Percentiles rank a stretch among this genome's conserved stretches.
These are phyloP conservation scores for Oophaga pumilio DNA, from an alignment of 2,113 vertebrate species.

Conservation along the genomic window DNA sequence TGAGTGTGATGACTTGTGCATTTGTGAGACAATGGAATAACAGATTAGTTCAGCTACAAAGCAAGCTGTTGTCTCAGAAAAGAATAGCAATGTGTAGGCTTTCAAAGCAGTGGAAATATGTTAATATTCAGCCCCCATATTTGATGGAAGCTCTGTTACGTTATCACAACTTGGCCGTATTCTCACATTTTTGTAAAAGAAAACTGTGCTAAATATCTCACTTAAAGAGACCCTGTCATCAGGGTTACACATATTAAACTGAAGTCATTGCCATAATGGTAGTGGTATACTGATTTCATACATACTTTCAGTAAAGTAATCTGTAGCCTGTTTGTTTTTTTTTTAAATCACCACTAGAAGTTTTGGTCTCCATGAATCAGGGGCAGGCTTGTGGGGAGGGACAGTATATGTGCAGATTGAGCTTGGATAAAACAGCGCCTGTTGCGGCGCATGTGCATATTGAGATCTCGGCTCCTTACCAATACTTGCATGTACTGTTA, in stretches of 20 bases:
- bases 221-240: background rate
- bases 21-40: slow-evolving; percentile 8
- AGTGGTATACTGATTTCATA: too few relatives aligned
- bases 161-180: background rate
- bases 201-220: background rate
- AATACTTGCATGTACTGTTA: too few relatives aligned
- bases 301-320: too few relatives aligned
- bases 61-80: background rate
- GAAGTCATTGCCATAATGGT: too few relatives aligned
- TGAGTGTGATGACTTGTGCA: background rate
- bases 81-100: slow-evolving; percentile 16
- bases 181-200: background rate
- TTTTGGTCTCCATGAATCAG: too few relatives aligned
- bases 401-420: too few relatives aligned
- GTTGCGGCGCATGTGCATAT: too few relatives aligned
- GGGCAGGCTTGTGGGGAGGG: too few relatives aligned
- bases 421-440: too few relatives aligned
- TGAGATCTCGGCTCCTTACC: too few relatives aligned
- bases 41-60: background rate
- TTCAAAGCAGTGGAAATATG: slow-evolving; percentile 28
- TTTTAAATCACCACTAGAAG: too few relatives aligned
- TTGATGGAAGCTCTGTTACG: background rate
- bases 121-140: background rate
- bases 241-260: background rate
- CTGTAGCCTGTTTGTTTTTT: too few relatives aligned